Base-by-base conservation (phyloP, 2,113 vertebrate species). In the Thunnus maccoyii region DNA sequence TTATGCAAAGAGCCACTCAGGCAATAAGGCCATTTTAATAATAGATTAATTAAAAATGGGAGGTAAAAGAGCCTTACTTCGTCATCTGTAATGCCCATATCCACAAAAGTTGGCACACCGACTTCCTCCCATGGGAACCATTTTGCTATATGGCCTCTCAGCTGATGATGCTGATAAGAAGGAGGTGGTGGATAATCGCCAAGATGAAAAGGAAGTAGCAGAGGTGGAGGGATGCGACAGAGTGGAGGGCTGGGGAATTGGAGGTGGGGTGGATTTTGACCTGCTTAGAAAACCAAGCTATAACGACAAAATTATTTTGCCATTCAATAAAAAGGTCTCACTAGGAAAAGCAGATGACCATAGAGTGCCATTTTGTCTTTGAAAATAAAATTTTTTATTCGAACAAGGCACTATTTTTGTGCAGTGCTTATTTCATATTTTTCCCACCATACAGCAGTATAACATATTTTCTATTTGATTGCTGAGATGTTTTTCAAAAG, bases 401-500 rank as follows among this genome's bases (percentile, higher is more conserved):
- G 13, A 60, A 77, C 13, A 64, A 57, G 79, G 10, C 47, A 44
- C 30, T 66, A 58, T 85, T 84, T 83, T 62, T 46, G 46, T n/a
- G 8, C 68, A 76, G 63, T 51, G 63, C 69, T 78, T 73, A 70
- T 88, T 88, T 78, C 18, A 57, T 89, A 22, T 85, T 80, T 86
- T 69, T 77, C 55, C 41, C 71, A 46, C 71, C 12, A 30, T 41
- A 68, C 62, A 81, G 81, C 68, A n/a, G 54, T 77, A 76, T 57
- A 75, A 84, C 86, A 86, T 84, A 86, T 89, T 93, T 94, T 88
- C 67, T 76, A 70, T 88, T 92, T 83, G 72, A 94, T 85, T 89
- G 90, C 80, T 22, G 67, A 76, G 61, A 48, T 50, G 5, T 79
- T 92, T 89, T 91, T 91, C 76, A 93, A 91, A 92, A 91, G 78